Evolutionary conservation across 2,888 invertebrate species (phyloP).

Genomic region (Leptopilina drosophilae): DNA sequence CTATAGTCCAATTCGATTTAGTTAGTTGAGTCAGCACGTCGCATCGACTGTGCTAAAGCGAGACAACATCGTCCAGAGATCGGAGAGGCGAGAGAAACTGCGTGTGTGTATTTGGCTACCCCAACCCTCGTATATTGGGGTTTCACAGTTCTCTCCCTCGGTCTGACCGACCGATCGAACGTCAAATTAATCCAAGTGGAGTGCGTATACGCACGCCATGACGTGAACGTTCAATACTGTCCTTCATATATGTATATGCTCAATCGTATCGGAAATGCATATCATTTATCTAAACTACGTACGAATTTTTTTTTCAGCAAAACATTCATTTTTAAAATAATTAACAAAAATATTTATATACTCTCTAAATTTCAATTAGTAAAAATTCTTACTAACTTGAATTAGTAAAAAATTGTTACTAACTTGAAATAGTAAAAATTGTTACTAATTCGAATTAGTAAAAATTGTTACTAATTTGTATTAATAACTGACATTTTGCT

Average conservation of each 20-base stretch:
- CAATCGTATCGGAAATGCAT: neutral
- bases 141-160: conserved; percentile 69
- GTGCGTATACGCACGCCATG: conserved; percentile 42
- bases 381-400: no score
- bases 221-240: conserved; percentile 44
- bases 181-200: conserved; percentile 72
- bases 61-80: conserved; percentile 32
- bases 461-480: no score
- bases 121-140: conserved; percentile 69
- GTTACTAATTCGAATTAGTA: no score
- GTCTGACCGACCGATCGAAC: conserved; percentile 60
- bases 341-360: no score
- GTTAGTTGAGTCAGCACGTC: conserved; percentile 13
- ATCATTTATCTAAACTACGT: neutral
- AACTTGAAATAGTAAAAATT: no score
- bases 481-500: no score
- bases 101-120: conserved; percentile 47
- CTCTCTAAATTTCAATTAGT: no score
- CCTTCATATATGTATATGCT: neutral
- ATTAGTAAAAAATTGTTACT: no score
- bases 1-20: conserved; percentile 21
- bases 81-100: conserved; percentile 23
- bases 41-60: conserved; percentile 17
- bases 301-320: no score
- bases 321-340: neutral